These are phyloP conservation scores for Ephydatia muelleri DNA, from an alignment of 37 sponge, comb jelly and placozoan genomes.

Conservation along the genomic window DNA sequence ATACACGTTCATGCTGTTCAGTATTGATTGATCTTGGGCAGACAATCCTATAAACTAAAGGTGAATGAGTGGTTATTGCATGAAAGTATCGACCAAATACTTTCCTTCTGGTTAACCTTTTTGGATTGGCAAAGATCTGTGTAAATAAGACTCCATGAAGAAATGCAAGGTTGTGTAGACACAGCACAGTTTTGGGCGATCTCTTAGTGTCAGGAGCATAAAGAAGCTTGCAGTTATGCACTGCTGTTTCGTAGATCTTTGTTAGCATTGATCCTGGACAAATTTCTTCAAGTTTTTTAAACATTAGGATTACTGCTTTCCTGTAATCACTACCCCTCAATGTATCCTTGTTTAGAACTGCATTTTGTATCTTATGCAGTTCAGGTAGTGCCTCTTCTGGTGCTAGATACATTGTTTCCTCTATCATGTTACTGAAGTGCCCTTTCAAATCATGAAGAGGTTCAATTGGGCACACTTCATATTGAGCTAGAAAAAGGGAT, in stretches of 20 bases:
- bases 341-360: slow-evolving; percentile 10
- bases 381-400: background rate
- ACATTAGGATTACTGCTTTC: slow-evolving; percentile 17
- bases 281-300: background rate
- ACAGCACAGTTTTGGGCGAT: background rate
- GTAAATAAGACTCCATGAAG: slow-evolving; percentile 11
- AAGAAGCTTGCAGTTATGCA: slow-evolving; percentile 10
- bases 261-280: background rate
- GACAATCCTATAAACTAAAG: slow-evolving; percentile 7
- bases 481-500: background rate
- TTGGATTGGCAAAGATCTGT: background rate
- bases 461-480: slow-evolving; percentile 17
- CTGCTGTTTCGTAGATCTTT: slow-evolving; percentile 17
- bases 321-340: slow-evolving; percentile 8
- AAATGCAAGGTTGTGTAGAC: slow-evolving; percentile 24
- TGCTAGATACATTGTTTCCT: background rate
- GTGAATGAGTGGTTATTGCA: slow-evolving; percentile 21
- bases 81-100: slow-evolving; percentile 38
- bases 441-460: slow-evolving; percentile 29
- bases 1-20: slow-evolving; percentile 27
- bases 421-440: slow-evolving; percentile 23
- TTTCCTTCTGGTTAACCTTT: background rate
- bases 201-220: slow-evolving; percentile 14
- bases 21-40: slow-evolving; percentile 17
- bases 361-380: background rate